Percentiles rank a stretch among this genome's conserved stretches.
Evolutionary conservation across 2,888 invertebrate species (phyloP).

Genomic region (Drosophila infuscata): DNA sequence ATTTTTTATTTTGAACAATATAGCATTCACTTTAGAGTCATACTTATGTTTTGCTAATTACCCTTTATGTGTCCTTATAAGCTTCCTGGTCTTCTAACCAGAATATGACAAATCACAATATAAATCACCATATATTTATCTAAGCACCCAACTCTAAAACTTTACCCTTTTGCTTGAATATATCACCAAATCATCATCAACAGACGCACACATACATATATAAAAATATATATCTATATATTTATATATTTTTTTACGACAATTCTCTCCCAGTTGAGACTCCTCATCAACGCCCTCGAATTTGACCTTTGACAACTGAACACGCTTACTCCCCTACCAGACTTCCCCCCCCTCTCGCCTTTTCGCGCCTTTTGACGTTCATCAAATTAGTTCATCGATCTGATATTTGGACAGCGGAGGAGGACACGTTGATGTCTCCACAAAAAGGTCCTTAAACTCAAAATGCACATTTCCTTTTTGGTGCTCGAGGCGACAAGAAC

Average conservation of each 20-base stretch:
- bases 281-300: conserved; percentile 45
- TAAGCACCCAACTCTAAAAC: background rate
- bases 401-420: conserved; percentile 28
- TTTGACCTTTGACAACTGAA: conserved; percentile 69
- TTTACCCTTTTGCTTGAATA: conserved; percentile 11
- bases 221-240: background rate
- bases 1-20: background rate
- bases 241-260: background rate
- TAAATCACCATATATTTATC: conserved; percentile 12
- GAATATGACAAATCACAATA: conserved; percentile 11
- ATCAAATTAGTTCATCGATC: conserved; percentile 55
- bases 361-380: conserved; percentile 27
- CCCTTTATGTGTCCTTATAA: background rate
- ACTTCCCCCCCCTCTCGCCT: background rate
- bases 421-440: conserved; percentile 31
- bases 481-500: background rate
- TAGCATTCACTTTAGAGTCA: background rate
- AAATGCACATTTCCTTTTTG: conserved; percentile 49
- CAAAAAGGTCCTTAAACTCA: conserved; percentile 57
- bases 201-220: background rate
- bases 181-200: conserved; percentile 20
- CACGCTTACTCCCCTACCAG: conserved; percentile 21
- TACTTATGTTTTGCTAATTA: background rate
- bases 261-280: conserved; percentile 18
- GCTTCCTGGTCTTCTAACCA: background rate